phyloP scores from a whole-genome alignment of 2,888 invertebrate species.

The Danaus chrysippus region DNA sequence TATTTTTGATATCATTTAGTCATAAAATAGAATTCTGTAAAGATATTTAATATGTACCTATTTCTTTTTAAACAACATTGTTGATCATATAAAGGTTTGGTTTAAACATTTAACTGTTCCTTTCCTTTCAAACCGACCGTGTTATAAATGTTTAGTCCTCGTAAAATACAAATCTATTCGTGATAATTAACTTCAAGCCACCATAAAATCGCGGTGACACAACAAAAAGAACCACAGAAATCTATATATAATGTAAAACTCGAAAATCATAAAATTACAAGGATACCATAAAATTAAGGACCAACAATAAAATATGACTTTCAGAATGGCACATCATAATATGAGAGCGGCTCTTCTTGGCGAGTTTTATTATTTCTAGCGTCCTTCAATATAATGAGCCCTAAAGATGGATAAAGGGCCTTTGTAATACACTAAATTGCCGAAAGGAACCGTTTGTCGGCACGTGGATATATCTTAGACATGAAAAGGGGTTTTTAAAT shows the following conservation, averaged over 20 bases:
- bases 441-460: conserved; percentile 51
- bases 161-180: conserved; percentile 34
- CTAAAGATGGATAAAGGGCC: conserved; percentile 38
- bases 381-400: conserved; percentile 58
- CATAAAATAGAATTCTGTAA: background rate
- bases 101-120: too few species aligned
- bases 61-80: too few species aligned
- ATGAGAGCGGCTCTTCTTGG: conserved; percentile 41
- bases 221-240: conserved; percentile 47
- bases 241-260: conserved; percentile 41
- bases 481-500: conserved; percentile 54
- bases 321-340: conserved; percentile 55
- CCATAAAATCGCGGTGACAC: conserved; percentile 64
- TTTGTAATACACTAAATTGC: conserved; percentile 25
- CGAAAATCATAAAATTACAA: conserved; percentile 48
- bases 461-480: conserved; percentile 55
- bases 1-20: background rate
- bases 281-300: conserved; percentile 57
- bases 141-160: background rate
- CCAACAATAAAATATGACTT: conserved; percentile 63
- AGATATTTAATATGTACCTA: too few species aligned
- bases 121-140: too few species aligned
- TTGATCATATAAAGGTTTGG: too few species aligned
- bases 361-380: conserved; percentile 61
- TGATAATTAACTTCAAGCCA: conserved; percentile 46